Evolutionary conservation across 2,888 invertebrate species (phyloP).

Genomic region (Prosopocoilus inquinatus): DNA sequence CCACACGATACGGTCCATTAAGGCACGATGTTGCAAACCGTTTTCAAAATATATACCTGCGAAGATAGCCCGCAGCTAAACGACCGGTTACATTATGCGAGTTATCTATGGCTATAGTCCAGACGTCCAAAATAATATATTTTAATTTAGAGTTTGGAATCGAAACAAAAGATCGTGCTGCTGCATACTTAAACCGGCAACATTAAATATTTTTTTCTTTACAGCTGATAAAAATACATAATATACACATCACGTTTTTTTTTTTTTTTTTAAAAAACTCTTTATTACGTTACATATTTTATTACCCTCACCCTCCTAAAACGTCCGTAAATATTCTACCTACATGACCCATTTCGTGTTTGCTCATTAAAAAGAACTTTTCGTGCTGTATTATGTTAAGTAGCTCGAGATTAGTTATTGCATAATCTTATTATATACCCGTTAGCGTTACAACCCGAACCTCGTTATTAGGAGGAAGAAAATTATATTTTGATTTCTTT

Average conservation of each 20-base stretch:
- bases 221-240: conserved; percentile 13
- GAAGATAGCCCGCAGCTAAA: conserved; percentile 23
- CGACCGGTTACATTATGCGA: conserved; percentile 31
- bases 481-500: conserved; percentile 22
- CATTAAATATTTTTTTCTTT: conserved; percentile 15
- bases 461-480: conserved; percentile 21
- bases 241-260: conserved; percentile 19
- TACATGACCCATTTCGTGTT: conserved; percentile 7
- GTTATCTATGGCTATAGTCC: conserved; percentile 28
- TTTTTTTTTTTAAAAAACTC: background rate
- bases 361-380: conserved; percentile 1
- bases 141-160: conserved; percentile 17
- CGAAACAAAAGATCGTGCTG: conserved; percentile 21
- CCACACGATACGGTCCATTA: conserved; percentile 28
- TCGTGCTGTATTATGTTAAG: conserved; percentile 10
- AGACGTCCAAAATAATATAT: conserved; percentile 30
- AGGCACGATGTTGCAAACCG: conserved; percentile 28
- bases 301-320: conserved; percentile 1
- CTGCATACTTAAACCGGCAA: conserved; percentile 12
- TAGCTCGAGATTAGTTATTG: conserved; percentile 14
- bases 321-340: conserved; percentile 1
- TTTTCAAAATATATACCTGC: conserved; percentile 31
- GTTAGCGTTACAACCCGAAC: conserved; percentile 16
- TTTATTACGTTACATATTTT: background rate
- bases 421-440: conserved; percentile 19